Conservation (phyloP, 2,797 vertebrate genomes). For the Pseudomugil gertrudae region DNA sequence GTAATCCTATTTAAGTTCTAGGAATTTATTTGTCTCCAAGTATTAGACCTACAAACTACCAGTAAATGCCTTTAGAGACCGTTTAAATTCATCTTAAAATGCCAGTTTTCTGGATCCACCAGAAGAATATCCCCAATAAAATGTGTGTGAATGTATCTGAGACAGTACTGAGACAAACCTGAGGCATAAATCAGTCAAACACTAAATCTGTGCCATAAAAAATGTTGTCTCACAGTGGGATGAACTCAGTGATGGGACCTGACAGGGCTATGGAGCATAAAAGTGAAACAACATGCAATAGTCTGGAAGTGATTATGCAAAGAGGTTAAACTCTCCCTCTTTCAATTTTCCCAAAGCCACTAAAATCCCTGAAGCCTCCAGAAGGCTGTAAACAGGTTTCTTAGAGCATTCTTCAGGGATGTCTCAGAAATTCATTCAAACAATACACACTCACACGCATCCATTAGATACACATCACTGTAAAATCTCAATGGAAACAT, state of each 20-base stretch:
- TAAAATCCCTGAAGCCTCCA: slow-evolving; percentile 32
- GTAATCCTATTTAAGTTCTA: too few relatives aligned
- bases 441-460: slow-evolving; percentile 29
- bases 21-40: not conserved
- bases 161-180: not conserved
- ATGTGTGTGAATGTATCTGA: slow-evolving; percentile 14
- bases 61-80: too few relatives aligned
- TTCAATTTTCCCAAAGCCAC: slow-evolving; percentile 51
- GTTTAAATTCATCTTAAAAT: slow-evolving; percentile 2
- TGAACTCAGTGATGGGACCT: slow-evolving; percentile 40
- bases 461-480: not conserved
- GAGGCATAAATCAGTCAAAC: slow-evolving; percentile 45
- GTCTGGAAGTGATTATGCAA: slow-evolving; percentile 77
- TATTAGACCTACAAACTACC: not conserved
- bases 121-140: slow-evolving; percentile 13
- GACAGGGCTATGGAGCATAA: slow-evolving; percentile 51
- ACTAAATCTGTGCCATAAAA: slow-evolving; percentile 54
- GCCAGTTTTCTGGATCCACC: slow-evolving; percentile 12
- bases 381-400: slow-evolving; percentile 51
- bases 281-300: slow-evolving; percentile 46
- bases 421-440: slow-evolving; percentile 39
- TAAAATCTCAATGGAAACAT: slow-evolving; percentile 1
- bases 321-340: slow-evolving; percentile 43
- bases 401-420: slow-evolving; percentile 46
- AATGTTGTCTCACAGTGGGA: slow-evolving; percentile 45